Base-by-base conservation (phyloP, 2,888 invertebrate genomes). In the Adela reaumurella region DNA sequence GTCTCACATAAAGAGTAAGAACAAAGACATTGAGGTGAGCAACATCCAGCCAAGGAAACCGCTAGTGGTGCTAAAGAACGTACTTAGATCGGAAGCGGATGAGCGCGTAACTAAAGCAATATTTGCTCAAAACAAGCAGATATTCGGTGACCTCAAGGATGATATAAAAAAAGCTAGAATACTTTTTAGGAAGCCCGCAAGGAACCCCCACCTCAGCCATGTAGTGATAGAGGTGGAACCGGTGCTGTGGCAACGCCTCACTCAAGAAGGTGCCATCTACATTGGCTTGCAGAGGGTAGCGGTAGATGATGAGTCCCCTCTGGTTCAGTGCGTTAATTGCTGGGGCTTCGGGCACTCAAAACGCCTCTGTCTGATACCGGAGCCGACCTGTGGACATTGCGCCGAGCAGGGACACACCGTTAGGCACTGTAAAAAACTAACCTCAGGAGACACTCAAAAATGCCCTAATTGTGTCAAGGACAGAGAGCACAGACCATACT, bases 261-360 rank as follows among this genome's bases (percentile, higher is more conserved):
- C 51, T 1, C 14, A 17, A 18, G 46, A 18, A 6, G 51, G 47
- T 2, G 8, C 17, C 1, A 18, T 47, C 2, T 24, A 51, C 20
- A 28, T 49, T 1, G 51, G 46, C 19, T 24, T 51, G 1, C 49
- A 51, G 16, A 3, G 45, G 3, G 10, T 28, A 1, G 35, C n/a
- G 3, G 48, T 51, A 1, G 17, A 11, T 2, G 49, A 51, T 41
- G 47, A 50, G n/a, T 47, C 49, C 6, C 50, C 52, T 5, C 47
- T 52, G 6, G 18, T 46, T 17, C 50, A 50, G 17, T 52, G 58
- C 49, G 43, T 54, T 0, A 55, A 52, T n/a, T 59, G 59, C 46
- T 52, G 59, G 1, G 58, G 56, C 0, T 60, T 50, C 19, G 59
- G 60, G 0, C 59, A 61, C 51, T 58, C 57, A 1, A 57, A 48